Base-by-base conservation (phyloP, 2,888 invertebrate genomes). In the Macaria liturata region DNA sequence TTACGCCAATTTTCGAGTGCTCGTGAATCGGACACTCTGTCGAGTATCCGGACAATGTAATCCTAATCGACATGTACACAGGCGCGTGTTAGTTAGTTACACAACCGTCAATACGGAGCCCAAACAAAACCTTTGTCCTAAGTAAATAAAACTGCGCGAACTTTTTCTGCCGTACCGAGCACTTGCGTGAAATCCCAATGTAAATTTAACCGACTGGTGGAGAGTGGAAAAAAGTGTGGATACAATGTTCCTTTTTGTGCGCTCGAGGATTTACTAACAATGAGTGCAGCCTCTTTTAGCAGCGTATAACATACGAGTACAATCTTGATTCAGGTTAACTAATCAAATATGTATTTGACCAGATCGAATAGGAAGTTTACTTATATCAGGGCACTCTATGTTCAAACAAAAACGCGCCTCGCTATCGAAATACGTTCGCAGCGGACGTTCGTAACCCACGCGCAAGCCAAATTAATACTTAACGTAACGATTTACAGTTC, bases 121-220 rank as follows among this genome's bases (percentile, higher is more conserved):
- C 68, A 71, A 71, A 72, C 64, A 71, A 66, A 64, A 64, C 68
- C 68, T 64, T 67, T 70, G 71, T 72, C 72, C 72, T 67, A 58
- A 62, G 57, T 64, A 72, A 72, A 72, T 64, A 72, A 40, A 66
- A 57, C 52, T 54, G 54, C 50, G 54, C 46, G 59, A 59, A 64
- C 64, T 65, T 70, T 70, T 63, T 54, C 65, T 61, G 62, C 49
- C 61, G 49, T 55, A 54, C 54, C 48, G 62, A 64, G 60, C 49
- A 52, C 64, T 66, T 61, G 55, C 43, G 54, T 39, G 40, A 63
- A 67, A 65, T 53, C 57, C 59, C 54, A 49, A 61, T 63, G 61
- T 65, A 65, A 65, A 65, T 63, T 67, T 60, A 60, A 65, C 61
- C 54, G 55, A 51, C 49, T 45, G 49, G 31, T 49, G 48, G 56